A percentile compares a stretch with the other conserved stretches of the same genome.
These are phyloP conservation scores for Digitonthophagus gazella DNA, from an alignment of 2,888 invertebrate species.

Conservation along the genomic window DNA sequence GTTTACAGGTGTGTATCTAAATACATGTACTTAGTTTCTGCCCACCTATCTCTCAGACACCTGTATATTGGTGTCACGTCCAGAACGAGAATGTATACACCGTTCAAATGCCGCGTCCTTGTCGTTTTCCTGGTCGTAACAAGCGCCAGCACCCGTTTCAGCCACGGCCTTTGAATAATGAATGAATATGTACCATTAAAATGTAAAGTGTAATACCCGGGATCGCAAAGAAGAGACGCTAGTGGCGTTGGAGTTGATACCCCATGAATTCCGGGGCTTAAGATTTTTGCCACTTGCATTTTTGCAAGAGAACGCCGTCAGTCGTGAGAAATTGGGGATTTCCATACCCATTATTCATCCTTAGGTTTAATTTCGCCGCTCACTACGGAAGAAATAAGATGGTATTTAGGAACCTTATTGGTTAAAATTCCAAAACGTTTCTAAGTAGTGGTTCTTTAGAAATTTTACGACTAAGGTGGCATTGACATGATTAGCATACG, in stretches of 20 bases:
- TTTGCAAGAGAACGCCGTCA: background rate
- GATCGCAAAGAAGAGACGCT: conserved; percentile 2
- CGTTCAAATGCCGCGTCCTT: conserved; percentile 5
- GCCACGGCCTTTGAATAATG: conserved; percentile 24
- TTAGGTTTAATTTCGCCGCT: background rate
- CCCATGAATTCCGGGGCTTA: conserved; percentile 1
- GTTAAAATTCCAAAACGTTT: background rate
- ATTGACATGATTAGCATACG: no score
- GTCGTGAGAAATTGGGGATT: conserved; percentile 1
- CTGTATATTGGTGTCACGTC: background rate
- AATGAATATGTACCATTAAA: conserved; percentile 25
- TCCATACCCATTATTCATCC: conserved; percentile 4
- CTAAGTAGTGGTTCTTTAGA: no score
- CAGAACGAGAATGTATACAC: conserved; percentile 1
- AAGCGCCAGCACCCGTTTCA: conserved; percentile 15
- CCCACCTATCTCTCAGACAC: background rate
- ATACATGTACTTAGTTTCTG: no score
- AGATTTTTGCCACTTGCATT: background rate
- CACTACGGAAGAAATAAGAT: no score
- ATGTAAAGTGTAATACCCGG: conserved; percentile 25
- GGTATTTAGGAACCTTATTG: background rate
- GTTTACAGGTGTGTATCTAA: no score
- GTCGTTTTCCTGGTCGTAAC: conserved; percentile 12
- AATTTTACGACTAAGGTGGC: no score
- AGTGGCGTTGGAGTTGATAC: conserved; percentile 4